Percentiles rank a stretch among this genome's conserved stretches.
These are phyloP conservation scores for Cordilura impudica DNA, from an alignment of 2,888 invertebrate genomes.

Conservation along the genomic window DNA sequence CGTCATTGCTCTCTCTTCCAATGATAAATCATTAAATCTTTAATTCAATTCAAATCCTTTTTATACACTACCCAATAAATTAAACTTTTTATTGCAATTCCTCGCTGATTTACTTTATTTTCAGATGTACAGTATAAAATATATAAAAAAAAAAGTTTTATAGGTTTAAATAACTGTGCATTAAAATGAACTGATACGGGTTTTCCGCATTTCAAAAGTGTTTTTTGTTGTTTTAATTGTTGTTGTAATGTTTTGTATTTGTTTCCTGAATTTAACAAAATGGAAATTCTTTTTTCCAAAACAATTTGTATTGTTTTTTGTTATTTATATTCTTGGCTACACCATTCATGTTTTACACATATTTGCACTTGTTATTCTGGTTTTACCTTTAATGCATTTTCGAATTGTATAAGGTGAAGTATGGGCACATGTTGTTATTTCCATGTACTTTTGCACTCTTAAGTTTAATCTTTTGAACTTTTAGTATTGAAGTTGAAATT, in stretches of 20 bases:
- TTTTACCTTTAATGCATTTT: constrained; percentile 33
- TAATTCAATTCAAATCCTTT: not conserved
- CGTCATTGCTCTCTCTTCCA: no score
- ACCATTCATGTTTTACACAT: constrained; percentile 2
- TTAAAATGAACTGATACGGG: constrained; percentile 29
- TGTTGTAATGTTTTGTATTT: not conserved
- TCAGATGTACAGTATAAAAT: constrained; percentile 8
- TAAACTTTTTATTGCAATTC: not conserved
- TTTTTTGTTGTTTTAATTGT: not conserved
- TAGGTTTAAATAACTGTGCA: constrained; percentile 47
- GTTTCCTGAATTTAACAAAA: constrained; percentile 27
- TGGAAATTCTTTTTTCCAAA: constrained; percentile 23
- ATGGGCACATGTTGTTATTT: constrained; percentile 8
- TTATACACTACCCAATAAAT: not conserved
- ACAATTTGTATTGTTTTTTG: not conserved
- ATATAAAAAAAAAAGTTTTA: constrained; percentile 40
- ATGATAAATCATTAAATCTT: not conserved
- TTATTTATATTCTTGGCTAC: constrained; percentile 29
- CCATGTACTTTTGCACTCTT: constrained; percentile 19
- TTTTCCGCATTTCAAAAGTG: not conserved
- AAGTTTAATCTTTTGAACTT: constrained; percentile 28
- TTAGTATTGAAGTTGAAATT: constrained; percentile 3
- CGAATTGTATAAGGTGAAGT: not conserved
- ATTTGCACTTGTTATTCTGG: constrained; percentile 1
- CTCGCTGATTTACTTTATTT: constrained; percentile 1